phyloP scores from a whole-genome alignment of 2,888 invertebrate genomes.

The Falcaria lacertinaria region DNA sequence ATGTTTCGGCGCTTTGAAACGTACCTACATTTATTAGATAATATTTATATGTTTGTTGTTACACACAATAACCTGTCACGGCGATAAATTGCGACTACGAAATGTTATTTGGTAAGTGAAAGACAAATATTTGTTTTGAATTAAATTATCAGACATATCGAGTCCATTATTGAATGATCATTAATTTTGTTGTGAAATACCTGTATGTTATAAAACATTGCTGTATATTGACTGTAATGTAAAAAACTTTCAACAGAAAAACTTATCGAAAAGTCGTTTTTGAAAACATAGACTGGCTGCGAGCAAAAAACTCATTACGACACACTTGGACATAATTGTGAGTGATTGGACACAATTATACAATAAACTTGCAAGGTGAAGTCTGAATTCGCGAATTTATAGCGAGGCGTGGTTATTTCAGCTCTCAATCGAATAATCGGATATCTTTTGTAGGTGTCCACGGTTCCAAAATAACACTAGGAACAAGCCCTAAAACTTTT shows the following conservation, averaged over 20 bases:
- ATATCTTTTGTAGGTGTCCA: neutral
- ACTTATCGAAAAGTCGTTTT: too few species aligned
- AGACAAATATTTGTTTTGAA: too few species aligned
- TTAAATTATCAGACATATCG: too few species aligned
- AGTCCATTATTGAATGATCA: too few species aligned
- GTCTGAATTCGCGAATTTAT: slow-evolving; percentile 8
- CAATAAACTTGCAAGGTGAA: slow-evolving; percentile 24
- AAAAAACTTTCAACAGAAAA: too few species aligned
- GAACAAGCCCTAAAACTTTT: too few species aligned
- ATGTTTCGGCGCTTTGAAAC: slow-evolving; percentile 29
- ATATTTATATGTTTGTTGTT: neutral
- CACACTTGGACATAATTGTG: slow-evolving; percentile 10
- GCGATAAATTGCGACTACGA: neutral
- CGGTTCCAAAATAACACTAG: too few species aligned
- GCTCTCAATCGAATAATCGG: neutral
- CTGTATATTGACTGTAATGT: too few species aligned
- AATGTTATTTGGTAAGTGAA: neutral
- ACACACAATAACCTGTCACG: neutral
- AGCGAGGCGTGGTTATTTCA: slow-evolving; percentile 1
- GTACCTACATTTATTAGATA: slow-evolving; percentile 4
- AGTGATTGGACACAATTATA: slow-evolving; percentile 22
- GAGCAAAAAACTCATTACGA: slow-evolving; percentile 12
- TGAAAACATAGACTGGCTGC: neutral
- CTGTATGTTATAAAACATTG: too few species aligned
- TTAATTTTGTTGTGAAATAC: too few species aligned